Percentiles rank a stretch among this genome's conserved stretches.
These are phyloP conservation scores for Balaeniceps rex DNA, from an alignment of 2,113 vertebrate genomes.

Conservation along the genomic window DNA sequence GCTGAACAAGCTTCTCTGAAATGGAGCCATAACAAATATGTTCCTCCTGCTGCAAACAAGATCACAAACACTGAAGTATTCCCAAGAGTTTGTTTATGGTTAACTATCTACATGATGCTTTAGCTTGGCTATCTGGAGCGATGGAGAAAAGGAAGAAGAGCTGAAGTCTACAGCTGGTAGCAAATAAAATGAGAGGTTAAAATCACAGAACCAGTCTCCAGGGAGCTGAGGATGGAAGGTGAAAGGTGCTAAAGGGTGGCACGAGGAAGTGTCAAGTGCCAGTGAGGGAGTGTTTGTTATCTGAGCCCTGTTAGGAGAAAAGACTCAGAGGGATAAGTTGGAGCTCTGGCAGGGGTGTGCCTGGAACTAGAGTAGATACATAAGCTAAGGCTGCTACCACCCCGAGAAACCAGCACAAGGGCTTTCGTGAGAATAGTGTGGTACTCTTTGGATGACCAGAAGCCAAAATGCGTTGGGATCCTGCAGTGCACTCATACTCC, in stretches of 20 bases:
- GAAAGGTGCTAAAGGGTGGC: background rate
- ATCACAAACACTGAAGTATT: background rate
- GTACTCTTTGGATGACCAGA: background rate
- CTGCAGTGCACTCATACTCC: background rate
- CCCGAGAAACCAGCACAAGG: background rate
- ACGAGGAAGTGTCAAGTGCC: background rate
- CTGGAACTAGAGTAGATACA: background rate
- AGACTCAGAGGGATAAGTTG: background rate
- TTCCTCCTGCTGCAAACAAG: background rate
- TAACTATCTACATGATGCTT: background rate
- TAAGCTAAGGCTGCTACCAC: background rate
- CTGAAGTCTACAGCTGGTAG: background rate
- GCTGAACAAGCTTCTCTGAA: background rate
- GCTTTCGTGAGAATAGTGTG: rapidly evolving
- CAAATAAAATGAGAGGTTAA: background rate
- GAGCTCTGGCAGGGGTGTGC: background rate
- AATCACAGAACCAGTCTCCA: background rate
- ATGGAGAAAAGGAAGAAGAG: background rate
- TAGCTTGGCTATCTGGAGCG: background rate
- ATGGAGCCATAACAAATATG: background rate
- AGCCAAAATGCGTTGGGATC: background rate
- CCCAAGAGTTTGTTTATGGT: background rate
- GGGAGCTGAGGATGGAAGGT: background rate
- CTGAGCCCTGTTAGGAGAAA: background rate
- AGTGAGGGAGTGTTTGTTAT: background rate